Percentiles rank a stretch among this genome's conserved stretches.
Conservation (phyloP, 1,140 invertebrate species). For the Copidosoma floridanum region DNA sequence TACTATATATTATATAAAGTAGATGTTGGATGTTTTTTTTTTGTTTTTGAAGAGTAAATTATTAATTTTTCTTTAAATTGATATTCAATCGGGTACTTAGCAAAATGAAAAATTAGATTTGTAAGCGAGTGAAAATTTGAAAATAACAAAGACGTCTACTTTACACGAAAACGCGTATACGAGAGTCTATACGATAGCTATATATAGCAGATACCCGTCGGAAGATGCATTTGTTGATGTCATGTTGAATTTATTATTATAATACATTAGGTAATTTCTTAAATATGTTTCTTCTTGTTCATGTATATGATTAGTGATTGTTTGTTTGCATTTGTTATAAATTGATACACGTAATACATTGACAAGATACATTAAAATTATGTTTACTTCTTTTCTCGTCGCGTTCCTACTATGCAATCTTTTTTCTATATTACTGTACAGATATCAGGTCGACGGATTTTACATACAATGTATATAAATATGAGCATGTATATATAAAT, state of each 20-base stretch:
- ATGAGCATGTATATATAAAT: conserved; percentile 21
- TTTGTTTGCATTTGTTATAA: conserved; percentile 40
- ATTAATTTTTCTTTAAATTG: no score
- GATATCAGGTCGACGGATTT: conserved; percentile 13
- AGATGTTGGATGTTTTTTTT: no score
- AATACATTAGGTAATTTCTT: conserved; percentile 10
- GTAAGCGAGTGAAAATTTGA: no score
- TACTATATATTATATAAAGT: conserved; percentile 12
- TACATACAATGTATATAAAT: conserved; percentile 27
- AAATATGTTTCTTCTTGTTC: conserved; percentile 35
- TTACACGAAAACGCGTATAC: conserved; percentile 11
- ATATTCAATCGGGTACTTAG: no score
- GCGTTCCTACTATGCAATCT: conserved; percentile 18
- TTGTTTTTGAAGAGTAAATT: no score
- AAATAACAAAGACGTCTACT: no score
- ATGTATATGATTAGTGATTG: conserved; percentile 33
- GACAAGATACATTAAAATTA: conserved; percentile 4
- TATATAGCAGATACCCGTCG: conserved; percentile 13
- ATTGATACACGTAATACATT: conserved; percentile 24
- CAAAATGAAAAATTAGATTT: no score
- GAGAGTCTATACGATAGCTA: conserved; percentile 17
- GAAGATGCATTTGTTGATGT: conserved; percentile 36
- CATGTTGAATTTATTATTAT: conserved; percentile 31
- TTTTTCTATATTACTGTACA: conserved; percentile 17
- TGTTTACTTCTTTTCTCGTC: conserved; percentile 17